phyloP scores from a whole-genome alignment of 2,888 invertebrate species.

The Gibbula magus region DNA sequence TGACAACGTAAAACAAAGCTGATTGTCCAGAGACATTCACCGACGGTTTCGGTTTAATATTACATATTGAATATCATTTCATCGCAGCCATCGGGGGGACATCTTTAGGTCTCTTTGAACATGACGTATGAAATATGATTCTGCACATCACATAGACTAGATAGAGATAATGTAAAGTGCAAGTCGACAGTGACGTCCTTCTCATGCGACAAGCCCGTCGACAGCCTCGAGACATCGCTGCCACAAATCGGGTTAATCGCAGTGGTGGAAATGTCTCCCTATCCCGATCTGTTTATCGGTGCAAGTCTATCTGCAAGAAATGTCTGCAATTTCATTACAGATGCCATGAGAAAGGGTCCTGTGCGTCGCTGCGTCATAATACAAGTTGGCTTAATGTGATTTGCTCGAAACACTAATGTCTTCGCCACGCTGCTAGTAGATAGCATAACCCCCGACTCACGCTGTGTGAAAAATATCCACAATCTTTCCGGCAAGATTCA shows the following conservation, averaged over 20 bases:
- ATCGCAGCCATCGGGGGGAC: not conserved
- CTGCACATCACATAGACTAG: too few species aligned
- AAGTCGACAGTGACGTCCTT: too few species aligned
- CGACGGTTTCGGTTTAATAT: not conserved
- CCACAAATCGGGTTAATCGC: too few species aligned
- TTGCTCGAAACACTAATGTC: slow-evolving; percentile 11
- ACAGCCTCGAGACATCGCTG: too few species aligned
- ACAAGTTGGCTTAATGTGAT: slow-evolving; percentile 5
- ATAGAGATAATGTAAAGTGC: too few species aligned
- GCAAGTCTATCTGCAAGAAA: slow-evolving; percentile 2
- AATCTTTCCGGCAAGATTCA: slow-evolving; percentile 25
- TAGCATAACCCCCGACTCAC: not conserved
- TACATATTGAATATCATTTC: not conserved
- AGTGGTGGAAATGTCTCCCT: too few species aligned
- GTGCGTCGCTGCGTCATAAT: not conserved
- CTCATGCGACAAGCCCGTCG: too few species aligned
- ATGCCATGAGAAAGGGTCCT: not conserved
- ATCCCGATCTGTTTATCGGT: not conserved
- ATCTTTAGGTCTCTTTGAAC: too few species aligned
- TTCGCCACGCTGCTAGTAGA: slow-evolving; percentile 14
- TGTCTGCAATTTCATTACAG: slow-evolving; percentile 18
- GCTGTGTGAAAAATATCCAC: slow-evolving; percentile 17
- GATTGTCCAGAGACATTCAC: not conserved
- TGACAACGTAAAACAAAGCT: not conserved
- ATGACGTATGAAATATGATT: too few species aligned